These are phyloP conservation scores for Helicoverpa zea DNA, from an alignment of 1,140 invertebrate species.

Conservation along the genomic window DNA sequence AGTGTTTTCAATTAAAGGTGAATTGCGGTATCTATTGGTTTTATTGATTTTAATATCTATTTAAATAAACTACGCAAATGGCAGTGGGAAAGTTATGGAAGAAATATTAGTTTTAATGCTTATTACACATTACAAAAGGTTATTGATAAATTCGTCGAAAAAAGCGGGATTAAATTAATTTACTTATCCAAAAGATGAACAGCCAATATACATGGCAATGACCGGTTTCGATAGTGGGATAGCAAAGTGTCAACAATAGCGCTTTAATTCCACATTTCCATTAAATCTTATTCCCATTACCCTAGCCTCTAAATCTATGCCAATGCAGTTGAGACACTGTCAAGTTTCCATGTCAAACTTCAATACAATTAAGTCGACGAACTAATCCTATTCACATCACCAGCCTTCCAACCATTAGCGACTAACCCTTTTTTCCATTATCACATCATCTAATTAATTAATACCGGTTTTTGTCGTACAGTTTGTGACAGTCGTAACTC, in stretches of 20 bases:
- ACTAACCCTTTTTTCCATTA: constrained; percentile 68
- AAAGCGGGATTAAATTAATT: too few relatives aligned
- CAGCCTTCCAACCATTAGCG: constrained; percentile 69
- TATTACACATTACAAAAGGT: too few relatives aligned
- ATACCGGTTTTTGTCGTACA: constrained; percentile 77
- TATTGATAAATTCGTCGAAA: too few relatives aligned
- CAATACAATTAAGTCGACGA: constrained; percentile 67
- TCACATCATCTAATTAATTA: constrained; percentile 82
- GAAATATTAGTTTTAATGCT: too few relatives aligned
- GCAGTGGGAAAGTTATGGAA: neutral
- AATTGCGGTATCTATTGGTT: constrained; percentile 5
- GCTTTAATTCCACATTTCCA: neutral
- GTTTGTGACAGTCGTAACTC: constrained; percentile 68
- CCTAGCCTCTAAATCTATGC: neutral
- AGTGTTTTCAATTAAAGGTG: constrained; percentile 22
- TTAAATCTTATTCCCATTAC: neutral
- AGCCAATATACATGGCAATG: too few relatives aligned
- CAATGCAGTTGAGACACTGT: neutral
- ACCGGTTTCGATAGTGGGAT: too few relatives aligned
- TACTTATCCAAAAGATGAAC: too few relatives aligned
- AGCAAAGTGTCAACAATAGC: too few relatives aligned
- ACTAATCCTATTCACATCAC: constrained; percentile 53
- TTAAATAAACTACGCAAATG: neutral
- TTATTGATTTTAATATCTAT: constrained; percentile 49
- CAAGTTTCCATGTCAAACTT: constrained; percentile 67